A percentile compares a stretch with the other conserved stretches of the same genome.
These are phyloP conservation scores for Fopius arisanus DNA, from an alignment of 1,140 invertebrate genomes.

Conservation along the genomic window DNA sequence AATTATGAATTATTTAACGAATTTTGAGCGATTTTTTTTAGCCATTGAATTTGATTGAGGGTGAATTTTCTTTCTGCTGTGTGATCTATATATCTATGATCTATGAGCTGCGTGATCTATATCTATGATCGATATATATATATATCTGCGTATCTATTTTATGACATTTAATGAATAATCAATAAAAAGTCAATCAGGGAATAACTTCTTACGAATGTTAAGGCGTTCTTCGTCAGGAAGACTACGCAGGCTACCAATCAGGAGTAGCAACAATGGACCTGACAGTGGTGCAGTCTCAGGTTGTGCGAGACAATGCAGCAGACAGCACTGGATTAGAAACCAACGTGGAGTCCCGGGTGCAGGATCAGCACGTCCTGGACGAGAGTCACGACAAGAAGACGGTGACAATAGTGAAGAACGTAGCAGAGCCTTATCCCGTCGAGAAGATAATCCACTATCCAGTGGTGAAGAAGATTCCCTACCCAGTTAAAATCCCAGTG, in stretches of 20 bases:
- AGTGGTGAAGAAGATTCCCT: constrained; percentile 56
- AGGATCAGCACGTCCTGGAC: constrained; percentile 7
- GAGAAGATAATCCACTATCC: constrained; percentile 59
- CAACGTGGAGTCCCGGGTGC: neutral
- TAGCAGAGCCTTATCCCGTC: constrained; percentile 59
- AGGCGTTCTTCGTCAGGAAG: constrained; percentile 29
- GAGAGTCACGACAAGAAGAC: constrained; percentile 65
- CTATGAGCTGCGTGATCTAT: no score
- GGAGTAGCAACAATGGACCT: constrained; percentile 29
- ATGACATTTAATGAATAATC: neutral
- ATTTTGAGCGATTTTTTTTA: no score
- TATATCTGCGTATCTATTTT: no score
- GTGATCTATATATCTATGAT: no score
- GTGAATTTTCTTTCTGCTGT: no score
- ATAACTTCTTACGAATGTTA: neutral
- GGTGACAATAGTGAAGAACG: constrained; percentile 59
- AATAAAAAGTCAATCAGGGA: neutral
- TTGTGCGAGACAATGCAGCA: neutral
- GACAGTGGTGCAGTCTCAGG: constrained; percentile 10
- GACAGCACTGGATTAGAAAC: constrained; percentile 27
- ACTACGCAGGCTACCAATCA: constrained; percentile 15
- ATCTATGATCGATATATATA: no score
- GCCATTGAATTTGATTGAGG: no score
- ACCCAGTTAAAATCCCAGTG: constrained; percentile 68
- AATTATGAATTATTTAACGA: no score